phyloP scores from a whole-genome alignment of 2,113 vertebrate species.

The Oxyruncus cristatus region DNA sequence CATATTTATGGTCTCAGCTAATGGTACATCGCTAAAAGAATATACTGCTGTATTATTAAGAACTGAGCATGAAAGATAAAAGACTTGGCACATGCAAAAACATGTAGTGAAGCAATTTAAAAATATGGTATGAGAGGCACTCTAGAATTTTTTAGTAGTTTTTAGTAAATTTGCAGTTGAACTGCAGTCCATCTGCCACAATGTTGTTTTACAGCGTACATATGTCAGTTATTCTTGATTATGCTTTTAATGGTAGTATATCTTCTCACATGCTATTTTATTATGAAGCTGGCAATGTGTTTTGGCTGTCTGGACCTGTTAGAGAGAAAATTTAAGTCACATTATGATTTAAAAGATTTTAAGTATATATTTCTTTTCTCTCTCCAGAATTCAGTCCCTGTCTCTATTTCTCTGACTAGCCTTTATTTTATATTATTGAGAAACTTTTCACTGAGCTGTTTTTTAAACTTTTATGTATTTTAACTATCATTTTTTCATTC shows the following conservation, averaged over 20 bases:
- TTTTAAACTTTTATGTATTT: neutral
- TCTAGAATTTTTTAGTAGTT: neutral
- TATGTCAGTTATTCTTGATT: neutral
- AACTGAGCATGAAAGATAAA: neutral
- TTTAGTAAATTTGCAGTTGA: neutral
- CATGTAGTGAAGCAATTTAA: neutral
- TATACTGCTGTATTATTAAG: neutral
- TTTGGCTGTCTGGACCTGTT: neutral
- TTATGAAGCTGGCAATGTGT: neutral
- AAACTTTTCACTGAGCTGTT: neutral
- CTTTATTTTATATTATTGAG: neutral
- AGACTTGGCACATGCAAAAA: neutral
- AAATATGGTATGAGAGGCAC: neutral
- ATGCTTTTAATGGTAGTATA: neutral
- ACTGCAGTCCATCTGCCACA: neutral
- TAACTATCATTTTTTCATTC: neutral
- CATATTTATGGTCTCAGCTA: neutral
- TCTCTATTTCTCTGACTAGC: neutral
- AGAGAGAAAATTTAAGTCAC: neutral
- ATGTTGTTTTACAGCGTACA: neutral
- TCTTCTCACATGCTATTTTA: neutral
- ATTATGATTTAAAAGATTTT: neutral
- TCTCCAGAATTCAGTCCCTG: neutral
- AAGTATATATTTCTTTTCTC: neutral
- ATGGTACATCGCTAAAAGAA: neutral